These are phyloP conservation scores for Syngnathus typhle DNA, from an alignment of 2,113 vertebrate species.

Conservation along the genomic window DNA sequence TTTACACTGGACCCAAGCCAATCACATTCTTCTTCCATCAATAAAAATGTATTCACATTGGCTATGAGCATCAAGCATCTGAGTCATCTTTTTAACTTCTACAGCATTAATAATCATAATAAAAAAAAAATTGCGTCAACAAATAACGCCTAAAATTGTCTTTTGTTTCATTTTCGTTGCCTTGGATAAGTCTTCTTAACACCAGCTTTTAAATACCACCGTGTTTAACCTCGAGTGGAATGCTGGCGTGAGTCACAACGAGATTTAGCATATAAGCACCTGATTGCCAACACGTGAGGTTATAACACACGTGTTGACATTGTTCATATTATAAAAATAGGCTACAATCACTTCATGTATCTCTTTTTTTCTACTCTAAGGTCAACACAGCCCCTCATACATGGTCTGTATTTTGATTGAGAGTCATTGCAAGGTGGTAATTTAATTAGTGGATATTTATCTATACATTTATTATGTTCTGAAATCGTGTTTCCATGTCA, in stretches of 20 bases:
- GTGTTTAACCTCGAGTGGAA: neutral
- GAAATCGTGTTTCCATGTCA: neutral
- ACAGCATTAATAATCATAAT: neutral
- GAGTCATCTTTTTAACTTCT: neutral
- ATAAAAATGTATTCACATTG: slow-evolving; percentile 37
- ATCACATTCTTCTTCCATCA: slow-evolving; percentile 23
- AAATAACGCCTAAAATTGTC: neutral
- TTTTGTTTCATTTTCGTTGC: neutral
- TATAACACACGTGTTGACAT: slow-evolving; percentile 15
- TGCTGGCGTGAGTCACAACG: slow-evolving; percentile 29
- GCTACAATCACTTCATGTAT: slow-evolving; percentile 28
- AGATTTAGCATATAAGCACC: slow-evolving; percentile 33
- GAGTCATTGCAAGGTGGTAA: slow-evolving; percentile 5
- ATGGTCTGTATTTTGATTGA: slow-evolving; percentile 21
- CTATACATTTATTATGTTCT: neutral
- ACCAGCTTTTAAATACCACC: slow-evolving; percentile 14
- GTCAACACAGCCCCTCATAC: slow-evolving; percentile 5
- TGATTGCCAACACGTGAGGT: slow-evolving; percentile 30
- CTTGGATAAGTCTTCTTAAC: neutral
- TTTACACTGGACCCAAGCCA: neutral
- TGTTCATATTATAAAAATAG: slow-evolving; percentile 36
- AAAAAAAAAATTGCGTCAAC: no score
- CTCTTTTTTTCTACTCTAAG: neutral
- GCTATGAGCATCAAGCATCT: neutral
- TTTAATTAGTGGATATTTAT: neutral